A percentile compares a stretch with the other conserved stretches of the same genome.
Evolutionary conservation across 2,113 vertebrate species (phyloP).

Genomic region (Atrichornis clamosus): DNA sequence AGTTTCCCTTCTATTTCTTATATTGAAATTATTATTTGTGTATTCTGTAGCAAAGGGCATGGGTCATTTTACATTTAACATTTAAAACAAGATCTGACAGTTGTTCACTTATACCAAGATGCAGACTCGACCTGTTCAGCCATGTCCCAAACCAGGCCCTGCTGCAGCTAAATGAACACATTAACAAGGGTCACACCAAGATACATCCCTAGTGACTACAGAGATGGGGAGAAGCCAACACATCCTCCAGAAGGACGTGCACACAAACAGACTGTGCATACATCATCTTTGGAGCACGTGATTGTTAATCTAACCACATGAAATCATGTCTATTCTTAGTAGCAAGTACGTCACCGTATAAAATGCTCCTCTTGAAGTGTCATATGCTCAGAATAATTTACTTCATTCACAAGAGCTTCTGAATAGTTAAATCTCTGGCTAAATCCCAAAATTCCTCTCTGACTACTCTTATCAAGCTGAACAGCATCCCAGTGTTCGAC

Average conservation of each 20-base stretch:
- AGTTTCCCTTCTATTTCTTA: background rate
- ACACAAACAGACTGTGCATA: background rate
- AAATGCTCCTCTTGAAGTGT: constrained; percentile 20
- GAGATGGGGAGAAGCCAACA: background rate
- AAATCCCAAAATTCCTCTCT: background rate
- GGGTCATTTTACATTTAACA: background rate
- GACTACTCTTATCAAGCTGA: background rate
- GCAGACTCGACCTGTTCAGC: background rate
- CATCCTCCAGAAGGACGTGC: background rate
- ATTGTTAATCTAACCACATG: background rate
- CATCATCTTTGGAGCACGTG: background rate
- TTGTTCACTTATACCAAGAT: background rate
- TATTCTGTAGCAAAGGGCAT: background rate
- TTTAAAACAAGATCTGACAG: background rate
- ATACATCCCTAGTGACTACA: background rate
- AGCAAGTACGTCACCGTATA: background rate
- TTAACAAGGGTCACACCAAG: background rate
- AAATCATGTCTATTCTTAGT: constrained; percentile 27
- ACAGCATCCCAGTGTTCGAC: background rate
- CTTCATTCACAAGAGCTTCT: constrained; percentile 18
- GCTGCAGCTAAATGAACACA: background rate
- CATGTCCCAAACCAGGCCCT: background rate
- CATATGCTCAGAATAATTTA: background rate
- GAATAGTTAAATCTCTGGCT: constrained; percentile 34
- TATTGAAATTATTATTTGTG: background rate